A percentile compares a stretch with the other conserved stretches of the same genome.
Conservation (phyloP, 2,113 vertebrate species). For the Alethe diademata region DNA sequence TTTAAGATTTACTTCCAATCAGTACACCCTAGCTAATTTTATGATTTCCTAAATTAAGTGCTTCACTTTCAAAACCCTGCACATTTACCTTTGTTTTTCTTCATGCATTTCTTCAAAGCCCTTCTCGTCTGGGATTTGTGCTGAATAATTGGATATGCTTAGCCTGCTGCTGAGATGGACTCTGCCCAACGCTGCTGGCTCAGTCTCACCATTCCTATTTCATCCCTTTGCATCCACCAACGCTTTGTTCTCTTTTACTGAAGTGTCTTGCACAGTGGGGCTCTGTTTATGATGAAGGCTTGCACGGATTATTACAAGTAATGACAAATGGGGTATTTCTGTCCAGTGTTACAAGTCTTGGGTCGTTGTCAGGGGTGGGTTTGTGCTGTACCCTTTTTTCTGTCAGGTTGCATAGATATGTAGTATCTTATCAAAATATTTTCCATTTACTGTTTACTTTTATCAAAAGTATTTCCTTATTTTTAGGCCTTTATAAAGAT, state of each 20-base stretch:
- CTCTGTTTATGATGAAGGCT: not conserved
- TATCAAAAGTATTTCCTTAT: not conserved
- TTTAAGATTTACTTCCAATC: not conserved
- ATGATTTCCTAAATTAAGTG: not conserved
- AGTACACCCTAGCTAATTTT: not conserved
- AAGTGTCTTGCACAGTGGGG: not conserved
- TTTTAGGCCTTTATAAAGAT: not conserved
- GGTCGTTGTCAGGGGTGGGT: not conserved
- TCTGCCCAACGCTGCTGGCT: not conserved
- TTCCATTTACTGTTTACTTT: not conserved
- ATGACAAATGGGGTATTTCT: constrained; percentile 4
- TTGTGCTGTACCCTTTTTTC: not conserved
- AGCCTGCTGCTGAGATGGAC: constrained; percentile 16
- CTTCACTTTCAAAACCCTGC: not conserved
- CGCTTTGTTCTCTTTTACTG: not conserved
- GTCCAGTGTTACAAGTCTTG: not conserved
- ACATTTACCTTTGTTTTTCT: not conserved
- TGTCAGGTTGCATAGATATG: not conserved
- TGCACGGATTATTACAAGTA: not conserved
- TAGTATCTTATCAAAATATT: not conserved
- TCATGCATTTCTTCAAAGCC: not conserved
- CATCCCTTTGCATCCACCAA: not conserved
- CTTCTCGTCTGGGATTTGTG: not conserved
- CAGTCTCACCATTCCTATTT: not conserved
- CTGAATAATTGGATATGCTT: not conserved